These are phyloP conservation scores for Typhlomys cinereus DNA, from an alignment of 2,113 vertebrate genomes.

Conservation along the genomic window DNA sequence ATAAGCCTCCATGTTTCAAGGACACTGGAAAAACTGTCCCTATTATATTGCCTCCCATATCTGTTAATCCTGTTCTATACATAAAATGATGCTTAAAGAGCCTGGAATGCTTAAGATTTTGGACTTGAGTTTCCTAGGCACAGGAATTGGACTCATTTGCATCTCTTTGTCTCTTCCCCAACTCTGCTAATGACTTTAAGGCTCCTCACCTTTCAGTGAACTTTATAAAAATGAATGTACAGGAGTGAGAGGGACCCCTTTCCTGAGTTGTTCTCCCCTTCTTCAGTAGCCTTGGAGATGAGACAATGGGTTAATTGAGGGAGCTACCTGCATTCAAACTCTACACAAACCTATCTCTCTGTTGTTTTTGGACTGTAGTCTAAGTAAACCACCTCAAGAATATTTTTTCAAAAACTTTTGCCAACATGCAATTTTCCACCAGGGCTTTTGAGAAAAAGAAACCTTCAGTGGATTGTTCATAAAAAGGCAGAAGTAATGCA, in stretches of 20 bases:
- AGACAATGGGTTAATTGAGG: conserved; percentile 71
- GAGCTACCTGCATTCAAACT: conserved; percentile 49
- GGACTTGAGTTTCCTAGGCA: conserved; percentile 17
- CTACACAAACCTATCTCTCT: conserved; percentile 36
- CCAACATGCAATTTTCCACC: conserved; percentile 68
- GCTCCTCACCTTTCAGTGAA: conserved; percentile 73
- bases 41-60: conserved; percentile 58
- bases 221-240: conserved; percentile 68
- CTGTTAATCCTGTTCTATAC: conserved; percentile 59
- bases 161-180: conserved; percentile 59
- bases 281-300: conserved; percentile 66
- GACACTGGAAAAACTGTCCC: conserved; percentile 45
- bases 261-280: conserved; percentile 46
- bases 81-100: conserved; percentile 49
- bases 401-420: conserved; percentile 72
- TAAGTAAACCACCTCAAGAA: conserved; percentile 64
- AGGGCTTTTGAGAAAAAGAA: conserved; percentile 47
- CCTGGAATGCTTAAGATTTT: conserved; percentile 50
- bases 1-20: conserved; percentile 72
- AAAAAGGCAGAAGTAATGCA: conserved; percentile 35
- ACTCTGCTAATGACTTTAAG: conserved; percentile 63
- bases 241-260: conserved; percentile 19
- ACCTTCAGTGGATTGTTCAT: conserved; percentile 7
- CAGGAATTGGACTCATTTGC: conserved; percentile 58
- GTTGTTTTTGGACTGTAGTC: conserved; percentile 65